Percentiles rank a stretch among this genome's conserved stretches.
phyloP scores from a whole-genome alignment of 1,140 invertebrate species.

The Bombus superbus region DNA sequence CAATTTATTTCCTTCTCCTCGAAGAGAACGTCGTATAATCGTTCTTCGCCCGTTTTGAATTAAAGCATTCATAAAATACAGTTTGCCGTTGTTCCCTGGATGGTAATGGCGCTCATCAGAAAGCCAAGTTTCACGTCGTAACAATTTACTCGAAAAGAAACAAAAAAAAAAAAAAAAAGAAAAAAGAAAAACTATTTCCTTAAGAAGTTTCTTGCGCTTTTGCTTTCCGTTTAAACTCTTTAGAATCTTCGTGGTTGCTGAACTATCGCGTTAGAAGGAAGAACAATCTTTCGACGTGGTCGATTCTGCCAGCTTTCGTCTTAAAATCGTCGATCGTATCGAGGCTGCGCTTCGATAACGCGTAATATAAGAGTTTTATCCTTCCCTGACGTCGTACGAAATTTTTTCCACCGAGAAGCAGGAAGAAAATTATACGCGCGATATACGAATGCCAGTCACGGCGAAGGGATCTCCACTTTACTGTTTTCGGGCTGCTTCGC shows the following conservation, averaged over 20 bases:
- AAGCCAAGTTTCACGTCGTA: background rate
- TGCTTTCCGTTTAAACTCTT: background rate
- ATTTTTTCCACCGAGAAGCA: background rate
- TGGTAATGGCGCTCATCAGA: background rate
- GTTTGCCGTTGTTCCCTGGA: background rate
- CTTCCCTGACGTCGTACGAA: background rate
- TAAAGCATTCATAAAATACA: constrained; percentile 25
- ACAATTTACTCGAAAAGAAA: background rate
- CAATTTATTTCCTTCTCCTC: constrained; percentile 9
- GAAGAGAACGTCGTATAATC: background rate
- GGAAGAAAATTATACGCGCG: constrained; percentile 48
- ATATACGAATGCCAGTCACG: constrained; percentile 47
- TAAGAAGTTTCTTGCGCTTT: background rate
- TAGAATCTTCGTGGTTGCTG: too few relatives aligned
- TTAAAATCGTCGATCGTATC: background rate
- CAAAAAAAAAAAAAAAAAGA: too few relatives aligned
- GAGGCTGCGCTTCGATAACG: too few relatives aligned
- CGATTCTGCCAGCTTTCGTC: background rate
- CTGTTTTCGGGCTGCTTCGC: constrained; percentile 59
- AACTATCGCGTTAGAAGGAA: too few relatives aligned
- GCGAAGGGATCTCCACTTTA: constrained; percentile 52
- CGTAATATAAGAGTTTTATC: too few relatives aligned
- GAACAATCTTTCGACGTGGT: background rate
- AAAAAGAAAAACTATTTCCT: background rate
- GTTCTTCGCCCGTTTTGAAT: background rate